A percentile compares a stretch with the other conserved stretches of the same genome.
Conservation (phyloP, 2,113 vertebrate genomes). For the Octodon degus region DNA sequence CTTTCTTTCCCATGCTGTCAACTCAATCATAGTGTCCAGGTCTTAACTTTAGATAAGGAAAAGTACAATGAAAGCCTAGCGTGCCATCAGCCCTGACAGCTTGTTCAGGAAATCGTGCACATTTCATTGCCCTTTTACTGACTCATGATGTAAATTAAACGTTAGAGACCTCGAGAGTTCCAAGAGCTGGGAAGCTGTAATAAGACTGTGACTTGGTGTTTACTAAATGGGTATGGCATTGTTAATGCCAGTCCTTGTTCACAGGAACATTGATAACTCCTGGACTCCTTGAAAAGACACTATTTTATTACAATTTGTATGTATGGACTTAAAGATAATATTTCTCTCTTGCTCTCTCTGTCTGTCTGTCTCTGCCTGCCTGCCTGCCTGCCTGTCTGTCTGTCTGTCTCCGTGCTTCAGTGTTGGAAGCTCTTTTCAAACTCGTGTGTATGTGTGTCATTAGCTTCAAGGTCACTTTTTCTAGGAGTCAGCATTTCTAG, state of each 20-base stretch:
- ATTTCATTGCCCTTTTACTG: neutral
- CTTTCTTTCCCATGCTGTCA: neutral
- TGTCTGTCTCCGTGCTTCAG: neutral
- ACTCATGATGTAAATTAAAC: slow-evolving; percentile 20
- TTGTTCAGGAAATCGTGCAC: neutral
- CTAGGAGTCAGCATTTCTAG: neutral
- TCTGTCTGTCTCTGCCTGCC: too few species aligned
- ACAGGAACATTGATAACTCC: neutral
- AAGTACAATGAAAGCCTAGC: neutral
- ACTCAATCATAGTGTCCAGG: neutral
- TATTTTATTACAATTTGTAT: slow-evolving; percentile 17
- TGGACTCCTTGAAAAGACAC: neutral
- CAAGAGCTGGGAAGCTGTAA: neutral
- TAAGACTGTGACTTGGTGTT: neutral
- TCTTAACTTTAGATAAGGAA: neutral
- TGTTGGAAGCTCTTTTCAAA: neutral
- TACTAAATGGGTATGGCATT: neutral
- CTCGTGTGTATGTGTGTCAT: neutral
- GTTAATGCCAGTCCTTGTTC: neutral
- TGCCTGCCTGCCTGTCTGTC: too few species aligned
- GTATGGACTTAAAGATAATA: neutral
- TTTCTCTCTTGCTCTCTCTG: neutral
- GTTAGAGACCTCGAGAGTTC: neutral
- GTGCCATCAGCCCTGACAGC: neutral
- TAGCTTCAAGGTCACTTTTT: neutral